Evolutionary conservation across 2,888 invertebrate genomes (phyloP).

Genomic region (Leptothorax acervorum): DNA sequence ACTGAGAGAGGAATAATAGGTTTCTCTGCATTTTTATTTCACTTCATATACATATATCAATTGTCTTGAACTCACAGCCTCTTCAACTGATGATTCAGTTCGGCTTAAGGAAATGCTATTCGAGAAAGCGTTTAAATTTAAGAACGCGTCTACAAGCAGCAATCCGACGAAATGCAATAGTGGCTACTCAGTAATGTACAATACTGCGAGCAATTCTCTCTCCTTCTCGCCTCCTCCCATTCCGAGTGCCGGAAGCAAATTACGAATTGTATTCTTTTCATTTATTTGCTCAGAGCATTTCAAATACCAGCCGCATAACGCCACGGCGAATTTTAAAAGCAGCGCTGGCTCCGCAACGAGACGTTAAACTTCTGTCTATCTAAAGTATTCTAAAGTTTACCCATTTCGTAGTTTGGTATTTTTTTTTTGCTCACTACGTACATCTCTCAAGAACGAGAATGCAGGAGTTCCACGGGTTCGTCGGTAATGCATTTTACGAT

Average conservation of each 20-base stretch:
- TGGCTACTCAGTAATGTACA: not conserved
- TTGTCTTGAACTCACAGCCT: not conserved
- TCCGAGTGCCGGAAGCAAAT: not conserved
- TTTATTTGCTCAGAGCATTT: constrained; percentile 24
- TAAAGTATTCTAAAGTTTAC: constrained; percentile 40
- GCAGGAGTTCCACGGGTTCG: not conserved
- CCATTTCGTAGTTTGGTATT: constrained; percentile 16
- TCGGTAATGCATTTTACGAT: constrained; percentile 15
- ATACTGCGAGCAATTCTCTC: not conserved
- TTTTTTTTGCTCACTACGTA: not conserved
- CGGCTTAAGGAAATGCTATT: not conserved
- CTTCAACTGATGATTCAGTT: not conserved
- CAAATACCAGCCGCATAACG: not conserved
- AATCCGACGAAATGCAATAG: constrained; percentile 1
- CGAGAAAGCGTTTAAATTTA: not conserved
- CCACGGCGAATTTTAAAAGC: constrained; percentile 12
- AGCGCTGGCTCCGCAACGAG: constrained; percentile 15
- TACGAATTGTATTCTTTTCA: constrained; percentile 32
- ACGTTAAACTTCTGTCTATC: constrained; percentile 27
- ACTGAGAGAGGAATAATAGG: not conserved
- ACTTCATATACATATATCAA: not conserved
- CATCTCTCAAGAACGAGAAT: constrained; percentile 6
- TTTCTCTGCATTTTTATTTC: not conserved
- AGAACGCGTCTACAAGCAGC: not conserved
- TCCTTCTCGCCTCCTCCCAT: not conserved